Evolutionary conservation across 2,113 vertebrate species (phyloP).

Genomic region (Trogon surrucura): DNA sequence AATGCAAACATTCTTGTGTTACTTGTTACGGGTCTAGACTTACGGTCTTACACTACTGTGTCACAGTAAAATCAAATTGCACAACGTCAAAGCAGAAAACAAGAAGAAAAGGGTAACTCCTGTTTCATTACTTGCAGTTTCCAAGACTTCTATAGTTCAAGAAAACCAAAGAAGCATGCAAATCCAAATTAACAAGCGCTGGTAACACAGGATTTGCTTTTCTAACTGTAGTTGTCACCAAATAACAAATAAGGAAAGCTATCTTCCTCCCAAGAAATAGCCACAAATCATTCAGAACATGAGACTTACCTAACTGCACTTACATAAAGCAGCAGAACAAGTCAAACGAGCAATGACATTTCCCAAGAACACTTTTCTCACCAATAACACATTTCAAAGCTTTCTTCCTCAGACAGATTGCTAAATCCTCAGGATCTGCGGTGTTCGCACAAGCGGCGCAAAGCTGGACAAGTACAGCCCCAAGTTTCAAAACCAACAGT

Average conservation of each 20-base stretch:
- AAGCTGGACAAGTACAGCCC: background rate
- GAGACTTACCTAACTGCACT: slow-evolving; percentile 46
- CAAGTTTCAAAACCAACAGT: background rate
- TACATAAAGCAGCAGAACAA: background rate
- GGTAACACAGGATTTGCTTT: background rate
- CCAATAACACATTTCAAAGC: background rate
- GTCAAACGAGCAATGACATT: background rate
- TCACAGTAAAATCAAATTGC: background rate
- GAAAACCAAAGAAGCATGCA: background rate
- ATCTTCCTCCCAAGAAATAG: background rate
- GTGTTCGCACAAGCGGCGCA: background rate
- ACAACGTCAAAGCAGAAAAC: background rate
- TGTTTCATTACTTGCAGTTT: background rate
- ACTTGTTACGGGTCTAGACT: background rate
- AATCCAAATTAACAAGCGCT: background rate
- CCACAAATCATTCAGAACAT: background rate
- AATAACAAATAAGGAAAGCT: background rate
- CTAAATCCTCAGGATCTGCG: background rate
- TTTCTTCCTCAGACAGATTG: background rate
- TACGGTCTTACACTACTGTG: background rate
- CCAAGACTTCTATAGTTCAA: background rate
- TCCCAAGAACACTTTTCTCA: background rate
- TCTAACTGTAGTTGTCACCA: background rate
- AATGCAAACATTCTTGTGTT: background rate
- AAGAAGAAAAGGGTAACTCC: background rate